Percentiles rank a stretch among this genome's conserved stretches.
These are phyloP conservation scores for Drosophila kepulauana DNA, from an alignment of 1,140 invertebrate genomes.

Conservation along the genomic window DNA sequence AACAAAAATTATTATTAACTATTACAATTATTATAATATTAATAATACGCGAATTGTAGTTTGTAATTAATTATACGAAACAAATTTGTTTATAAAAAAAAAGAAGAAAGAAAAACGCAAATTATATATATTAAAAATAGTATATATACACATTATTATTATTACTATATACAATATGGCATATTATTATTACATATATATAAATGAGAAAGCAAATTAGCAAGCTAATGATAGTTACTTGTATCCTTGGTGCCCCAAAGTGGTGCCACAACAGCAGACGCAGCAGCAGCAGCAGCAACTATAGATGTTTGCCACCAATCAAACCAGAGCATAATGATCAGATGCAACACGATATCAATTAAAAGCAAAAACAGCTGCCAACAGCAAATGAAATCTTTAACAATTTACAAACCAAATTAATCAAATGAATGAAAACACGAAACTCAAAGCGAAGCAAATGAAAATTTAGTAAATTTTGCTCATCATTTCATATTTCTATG, in stretches of 20 bases:
- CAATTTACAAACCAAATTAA: conserved; percentile 47
- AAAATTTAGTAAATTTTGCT: conserved; percentile 28
- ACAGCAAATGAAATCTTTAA: conserved; percentile 64
- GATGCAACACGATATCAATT: conserved; percentile 60
- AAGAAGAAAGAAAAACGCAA: conserved; percentile 40
- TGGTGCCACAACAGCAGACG: conserved; percentile 12
- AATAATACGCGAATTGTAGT: conserved; percentile 78
- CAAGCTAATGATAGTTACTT: conserved; percentile 45
- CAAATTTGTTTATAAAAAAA: conserved; percentile 75
- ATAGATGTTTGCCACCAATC: conserved; percentile 25
- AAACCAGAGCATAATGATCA: conserved; percentile 27
- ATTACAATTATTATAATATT: conserved; percentile 56
- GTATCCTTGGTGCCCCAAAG: conserved; percentile 5
- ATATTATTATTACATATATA: conserved; percentile 76
- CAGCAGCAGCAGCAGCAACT: conserved; percentile 15
- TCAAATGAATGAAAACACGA: conserved; percentile 22
- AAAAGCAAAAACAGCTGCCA: conserved; percentile 70
- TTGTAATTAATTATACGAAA: conserved; percentile 78
- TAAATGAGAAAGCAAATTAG: conserved; percentile 57
- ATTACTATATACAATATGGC: conserved; percentile 78
- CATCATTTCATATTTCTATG: conserved; percentile 21
- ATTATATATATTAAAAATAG: conserved; percentile 74
- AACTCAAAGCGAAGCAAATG: conserved; percentile 26
- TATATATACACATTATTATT: conserved; percentile 73
- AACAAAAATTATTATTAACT: conserved; percentile 70